Base-by-base conservation (phyloP, 92 coral and sea anemone species). In the Zoanthus gigantus region DNA sequence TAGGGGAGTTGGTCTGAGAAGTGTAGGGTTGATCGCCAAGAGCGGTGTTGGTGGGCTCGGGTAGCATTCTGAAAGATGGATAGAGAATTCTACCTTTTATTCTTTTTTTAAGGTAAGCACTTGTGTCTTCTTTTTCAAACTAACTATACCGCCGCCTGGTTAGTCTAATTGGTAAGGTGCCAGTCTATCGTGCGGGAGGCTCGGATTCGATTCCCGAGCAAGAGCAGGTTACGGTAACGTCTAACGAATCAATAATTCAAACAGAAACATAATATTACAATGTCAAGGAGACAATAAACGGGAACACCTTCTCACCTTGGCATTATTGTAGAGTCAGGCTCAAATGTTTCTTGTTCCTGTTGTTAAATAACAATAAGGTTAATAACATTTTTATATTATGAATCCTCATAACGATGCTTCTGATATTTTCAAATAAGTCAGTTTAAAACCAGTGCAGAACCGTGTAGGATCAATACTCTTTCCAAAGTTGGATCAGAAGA, bases 281-380 rank as follows among this genome's bases (percentile, higher is more conserved):
- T 50, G n/a, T 4, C 9, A 47, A 3, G 77, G 52, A 74, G 34
- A 15, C 23, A 37, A 37, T 31, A 9, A 52, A n/a, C 67, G 3
- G 17, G 18, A 60, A 30, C 0, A 57, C 3, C 0, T 15, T 34
- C 84, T 31, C 60, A 79, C 84, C 84, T 79, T 29, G 79, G 79
- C 73, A 61, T 61, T 79, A 79, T 79, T 2, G 84, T 79, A n/a
- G 84, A 79, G 42, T 79, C 84, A 11, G 84, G 84, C 17, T 79
- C 84, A 61, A 79, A 61, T 17, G 84, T 37, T 79, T 79, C 84
- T 56, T 79, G 84, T 7, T 79, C 84, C 84, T 79, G 84, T 61
- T 29, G 18, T 10, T 58, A 28, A 5, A 28, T 12, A 11, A 23
- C 23, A 23, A 23, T 23, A 23, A 23, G 23, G 23, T 23, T 23